These are phyloP conservation scores for Polydrusus cervinus DNA, from an alignment of 2,888 invertebrate genomes.

Conservation along the genomic window DNA sequence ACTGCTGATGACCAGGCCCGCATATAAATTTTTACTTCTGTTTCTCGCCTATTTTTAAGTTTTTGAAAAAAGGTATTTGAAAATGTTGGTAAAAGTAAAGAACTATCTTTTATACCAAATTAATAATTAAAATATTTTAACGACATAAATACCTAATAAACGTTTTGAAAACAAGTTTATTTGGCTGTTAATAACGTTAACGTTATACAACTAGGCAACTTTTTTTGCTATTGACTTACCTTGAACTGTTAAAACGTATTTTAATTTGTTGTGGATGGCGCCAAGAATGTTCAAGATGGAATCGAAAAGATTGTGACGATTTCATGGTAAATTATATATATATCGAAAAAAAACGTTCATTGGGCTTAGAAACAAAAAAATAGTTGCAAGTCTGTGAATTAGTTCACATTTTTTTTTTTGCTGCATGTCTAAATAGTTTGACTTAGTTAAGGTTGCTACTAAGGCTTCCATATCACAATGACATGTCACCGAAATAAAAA, in stretches of 20 bases:
- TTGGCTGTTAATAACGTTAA: conserved; percentile 6
- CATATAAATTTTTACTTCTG: too few relatives aligned
- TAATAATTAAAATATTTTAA: conserved; percentile 4
- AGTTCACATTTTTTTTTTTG: background rate
- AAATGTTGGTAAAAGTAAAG: too few relatives aligned
- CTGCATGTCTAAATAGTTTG: too few relatives aligned
- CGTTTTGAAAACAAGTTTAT: conserved; percentile 17
- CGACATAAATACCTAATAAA: conserved; percentile 21
- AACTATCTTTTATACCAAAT: background rate
- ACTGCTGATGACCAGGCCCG: too few relatives aligned
- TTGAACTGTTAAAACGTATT: conserved; percentile 23
- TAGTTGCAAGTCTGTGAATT: too few relatives aligned
- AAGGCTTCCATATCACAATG: background rate
- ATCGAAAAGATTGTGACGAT: too few relatives aligned
- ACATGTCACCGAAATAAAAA: conserved; percentile 6
- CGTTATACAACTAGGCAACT: background rate
- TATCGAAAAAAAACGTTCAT: too few relatives aligned
- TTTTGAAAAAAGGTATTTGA: too few relatives aligned
- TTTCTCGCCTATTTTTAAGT: too few relatives aligned
- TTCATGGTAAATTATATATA: too few relatives aligned
- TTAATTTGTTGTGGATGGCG: conserved; percentile 24
- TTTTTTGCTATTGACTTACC: conserved; percentile 23
- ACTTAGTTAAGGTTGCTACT: too few relatives aligned
- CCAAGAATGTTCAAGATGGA: conserved; percentile 9
- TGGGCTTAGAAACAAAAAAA: too few relatives aligned